Base-by-base conservation (phyloP, 2,888 invertebrate species). In the Lochmaea crataegi region DNA sequence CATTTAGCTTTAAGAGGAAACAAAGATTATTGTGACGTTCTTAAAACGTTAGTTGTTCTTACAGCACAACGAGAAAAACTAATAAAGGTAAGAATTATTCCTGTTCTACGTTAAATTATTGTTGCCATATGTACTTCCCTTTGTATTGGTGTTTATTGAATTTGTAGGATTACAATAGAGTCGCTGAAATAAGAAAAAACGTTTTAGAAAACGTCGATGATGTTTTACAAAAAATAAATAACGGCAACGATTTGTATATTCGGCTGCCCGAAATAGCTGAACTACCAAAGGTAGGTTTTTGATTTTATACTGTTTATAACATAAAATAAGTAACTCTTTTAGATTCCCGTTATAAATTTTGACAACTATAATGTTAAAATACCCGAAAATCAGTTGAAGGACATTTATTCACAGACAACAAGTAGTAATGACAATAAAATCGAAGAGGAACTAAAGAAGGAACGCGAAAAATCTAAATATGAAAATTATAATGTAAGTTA, bases 1-100 rank as follows among this genome's bases (percentile, higher is more conserved):
- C 95, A 96, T 84, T 87, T 96, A 78, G 96, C 96, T 4, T 85
- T 97, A 68, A 93, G 94, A 81, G 94, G 94, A 4, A 97, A 96
- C 84, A 89, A 90, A 76, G 96, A 96, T 85, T 97, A 97, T 84
- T 90, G 92, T 78, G 90, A 91, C 22, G 86, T 96, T 66, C 85
- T 97, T 65, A 93, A 93, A 83, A 93, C 94, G 7, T 90, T 97
- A 71, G 92, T 94, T 0, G 88, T 93, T 72, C 88, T 97, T 16
- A 93, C 96, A 87, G 92, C 94, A 0, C 95, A 95, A 85, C 90
- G 94, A 80, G 89, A 91, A 45, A 89, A 90, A 80, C 90, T 92
- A 1, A 87, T 93, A 65, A 88, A 91, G 83, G 88, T 88, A 84
- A 80, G 68, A 11, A 58, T 22, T 58, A 56, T 7, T n/a, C 3